Evolutionary conservation across 2,113 vertebrate genomes (phyloP).

Genomic region (Laticauda laticaudata): DNA sequence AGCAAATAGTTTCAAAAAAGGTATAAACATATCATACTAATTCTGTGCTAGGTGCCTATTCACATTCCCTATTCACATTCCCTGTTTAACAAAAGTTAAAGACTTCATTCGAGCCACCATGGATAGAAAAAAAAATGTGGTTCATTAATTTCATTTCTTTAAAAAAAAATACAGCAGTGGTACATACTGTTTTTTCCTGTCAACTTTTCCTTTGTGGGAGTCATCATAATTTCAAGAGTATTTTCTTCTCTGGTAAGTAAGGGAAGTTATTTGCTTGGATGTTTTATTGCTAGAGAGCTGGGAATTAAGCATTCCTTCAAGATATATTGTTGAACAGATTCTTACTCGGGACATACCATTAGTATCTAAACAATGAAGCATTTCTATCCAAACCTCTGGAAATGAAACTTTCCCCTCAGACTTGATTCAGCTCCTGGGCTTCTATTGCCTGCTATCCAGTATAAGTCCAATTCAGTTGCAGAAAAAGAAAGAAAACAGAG

Average conservation of each 20-base stretch:
- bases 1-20: not conserved
- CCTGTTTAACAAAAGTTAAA: not conserved
- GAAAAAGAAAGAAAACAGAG: not conserved
- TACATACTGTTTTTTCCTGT: not conserved
- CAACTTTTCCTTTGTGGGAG: not conserved
- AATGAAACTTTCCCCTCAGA: not conserved
- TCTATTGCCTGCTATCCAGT: not conserved
- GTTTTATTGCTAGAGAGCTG: not conserved
- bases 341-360: not conserved
- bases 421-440: not conserved
- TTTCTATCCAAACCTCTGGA: not conserved
- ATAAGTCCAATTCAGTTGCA: not conserved
- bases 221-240: not conserved
- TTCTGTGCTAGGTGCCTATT: not conserved
- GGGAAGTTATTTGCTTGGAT: not conserved
- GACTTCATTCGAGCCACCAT: not conserved
- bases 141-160: not conserved
- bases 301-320: not conserved
- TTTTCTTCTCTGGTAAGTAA: not conserved
- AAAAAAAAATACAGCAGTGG: not conserved
- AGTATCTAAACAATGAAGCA: not conserved
- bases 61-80: not conserved
- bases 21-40: not conserved
- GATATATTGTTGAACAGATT: not conserved
- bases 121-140: not conserved